Evolutionary conservation across 2,113 vertebrate genomes (phyloP).

Genomic region (Glareola pratincola): DNA sequence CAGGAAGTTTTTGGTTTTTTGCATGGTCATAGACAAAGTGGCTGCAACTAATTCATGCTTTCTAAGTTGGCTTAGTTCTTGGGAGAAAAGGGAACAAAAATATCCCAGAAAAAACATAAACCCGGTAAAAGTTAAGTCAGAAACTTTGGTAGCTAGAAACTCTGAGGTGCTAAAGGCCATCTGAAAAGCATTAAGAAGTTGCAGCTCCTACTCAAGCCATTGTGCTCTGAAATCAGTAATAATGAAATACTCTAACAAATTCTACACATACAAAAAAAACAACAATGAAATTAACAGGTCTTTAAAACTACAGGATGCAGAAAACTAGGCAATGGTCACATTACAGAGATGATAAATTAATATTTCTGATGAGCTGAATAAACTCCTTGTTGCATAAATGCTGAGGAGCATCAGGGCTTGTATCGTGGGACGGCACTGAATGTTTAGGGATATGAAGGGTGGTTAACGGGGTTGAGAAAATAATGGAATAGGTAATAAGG

Average conservation of each 20-base stretch:
- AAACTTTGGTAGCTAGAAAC: background rate
- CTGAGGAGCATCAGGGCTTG: background rate
- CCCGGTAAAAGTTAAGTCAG: background rate
- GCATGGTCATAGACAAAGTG: background rate
- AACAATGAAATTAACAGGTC: background rate
- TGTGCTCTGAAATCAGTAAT: background rate
- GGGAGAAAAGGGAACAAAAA: background rate
- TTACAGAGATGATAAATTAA: background rate
- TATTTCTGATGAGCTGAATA: background rate
- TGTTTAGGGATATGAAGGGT: background rate
- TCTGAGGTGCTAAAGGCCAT: background rate
- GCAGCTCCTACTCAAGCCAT: background rate
- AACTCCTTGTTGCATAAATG: background rate
- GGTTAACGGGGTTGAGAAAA: background rate
- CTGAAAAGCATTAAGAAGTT: background rate
- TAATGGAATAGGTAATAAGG: background rate
- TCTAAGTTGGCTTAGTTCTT: background rate
- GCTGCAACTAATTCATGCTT: background rate
- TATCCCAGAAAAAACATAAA: background rate
- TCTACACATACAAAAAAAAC: background rate
- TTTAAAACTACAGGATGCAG: background rate
- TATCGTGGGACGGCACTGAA: background rate
- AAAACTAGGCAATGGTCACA: background rate
- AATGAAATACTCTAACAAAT: background rate
- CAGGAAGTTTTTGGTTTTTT: background rate